Conservation (phyloP, 1,140 invertebrate species). For the Epicauta chinensis region DNA sequence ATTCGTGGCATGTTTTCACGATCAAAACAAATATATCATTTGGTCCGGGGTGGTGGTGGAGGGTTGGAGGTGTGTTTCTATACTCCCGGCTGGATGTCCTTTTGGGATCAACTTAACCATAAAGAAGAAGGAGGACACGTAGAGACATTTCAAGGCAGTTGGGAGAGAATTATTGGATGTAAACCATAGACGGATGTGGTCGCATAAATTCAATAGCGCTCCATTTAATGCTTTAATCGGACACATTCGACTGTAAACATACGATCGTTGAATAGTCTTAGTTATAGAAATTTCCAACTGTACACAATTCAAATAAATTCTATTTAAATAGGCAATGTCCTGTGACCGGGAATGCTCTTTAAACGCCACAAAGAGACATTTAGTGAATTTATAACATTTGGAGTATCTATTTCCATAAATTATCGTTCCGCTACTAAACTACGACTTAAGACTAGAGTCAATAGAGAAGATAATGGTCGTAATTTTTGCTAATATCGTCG, state of each 20-base stretch:
- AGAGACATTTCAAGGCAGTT: conserved; percentile 4
- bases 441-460: background rate
- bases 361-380: conserved; percentile 2
- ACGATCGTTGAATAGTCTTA: conserved; percentile 3
- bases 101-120: conserved; percentile 13
- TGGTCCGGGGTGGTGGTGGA: background rate
- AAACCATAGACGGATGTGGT: conserved; percentile 22
- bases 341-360: conserved; percentile 10
- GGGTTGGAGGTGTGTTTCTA: conserved; percentile 4
- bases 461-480: no score
- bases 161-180: conserved; percentile 16
- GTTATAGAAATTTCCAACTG: conserved; percentile 2
- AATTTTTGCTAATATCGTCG: conserved; percentile 12
- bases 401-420: background rate
- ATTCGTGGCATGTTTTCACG: conserved; percentile 14
- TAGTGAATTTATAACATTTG: background rate
- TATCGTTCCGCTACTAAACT: background rate
- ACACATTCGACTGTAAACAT: conserved; percentile 11
- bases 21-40: conserved; percentile 19
- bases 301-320: conserved; percentile 15
- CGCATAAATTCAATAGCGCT: conserved; percentile 16
- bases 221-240: conserved; percentile 21
- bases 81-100: conserved; percentile 13
- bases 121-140: conserved; percentile 16
- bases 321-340: conserved; percentile 5